Evolutionary conservation across 2,888 invertebrate genomes (phyloP), one percentile per base, ranked within the genome.

Genomic region (Uropetala carovei): DNA sequence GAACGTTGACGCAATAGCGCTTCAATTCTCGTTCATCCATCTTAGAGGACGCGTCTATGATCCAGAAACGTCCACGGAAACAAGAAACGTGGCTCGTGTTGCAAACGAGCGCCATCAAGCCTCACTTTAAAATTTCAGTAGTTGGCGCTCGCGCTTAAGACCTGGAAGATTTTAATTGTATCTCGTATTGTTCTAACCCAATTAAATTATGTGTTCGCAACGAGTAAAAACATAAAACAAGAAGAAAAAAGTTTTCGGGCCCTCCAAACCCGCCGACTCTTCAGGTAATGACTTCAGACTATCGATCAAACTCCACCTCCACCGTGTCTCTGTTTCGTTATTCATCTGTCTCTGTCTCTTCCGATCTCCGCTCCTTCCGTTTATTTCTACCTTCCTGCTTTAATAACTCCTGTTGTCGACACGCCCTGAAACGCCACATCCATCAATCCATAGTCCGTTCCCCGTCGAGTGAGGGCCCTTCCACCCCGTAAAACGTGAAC

Each of bases 311-410:
- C 89, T 68, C 56, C 89, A n/a, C 89, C 89, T 89, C 68, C 89
- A 60, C 89, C 89, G 64, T 18, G 60, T 83, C 83, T 56, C 89
- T 89, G 89, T 89, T 89, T 89, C 89, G 89, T 89, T 89, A 89
- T 89, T 89, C 89, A 89, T 89, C 89, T 64, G 89, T 89, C 89
- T 89, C 89, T 89, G 89, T 89, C 89, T 68, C 89, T 89, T 68
- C 89, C 89, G 89, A 89, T 89, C 89, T 89, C 89, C 22, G 58
- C 89, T 59, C 64, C 18, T 64, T 14, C 85, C 89, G 43, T 30
- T 60, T 57, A 56, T 58, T 58, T 22, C 58, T 60, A 64, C 89
- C 89, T 89, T 89, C 60, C 89, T 89, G 89, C 89, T 89, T 89
- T 89, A 89, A 89, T 89, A 89, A 89, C 89, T 68, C 64, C 89